phyloP scores from a whole-genome alignment of 92 coral and sea anemone genomes.

The Actinernus sp. region DNA sequence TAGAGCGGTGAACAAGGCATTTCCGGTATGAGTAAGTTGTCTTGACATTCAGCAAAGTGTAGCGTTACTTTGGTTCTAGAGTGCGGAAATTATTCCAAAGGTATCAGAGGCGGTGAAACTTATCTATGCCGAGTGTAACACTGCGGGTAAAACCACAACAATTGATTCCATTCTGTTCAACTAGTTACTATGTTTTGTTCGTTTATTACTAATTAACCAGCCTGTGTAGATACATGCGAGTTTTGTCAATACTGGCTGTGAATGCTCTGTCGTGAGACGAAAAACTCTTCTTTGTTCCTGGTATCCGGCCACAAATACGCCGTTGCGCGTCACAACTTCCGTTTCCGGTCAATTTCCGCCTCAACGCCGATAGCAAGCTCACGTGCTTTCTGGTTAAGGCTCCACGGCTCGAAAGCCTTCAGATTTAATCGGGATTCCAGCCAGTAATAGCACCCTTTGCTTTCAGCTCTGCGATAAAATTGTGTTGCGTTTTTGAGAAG shows the following conservation, averaged over 20 bases:
- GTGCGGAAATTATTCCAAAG: too few relatives aligned
- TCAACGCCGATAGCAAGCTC: conserved; percentile 11
- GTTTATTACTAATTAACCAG: neutral
- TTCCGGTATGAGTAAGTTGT: too few relatives aligned
- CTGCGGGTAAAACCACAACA: too few relatives aligned
- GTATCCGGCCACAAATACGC: conserved; percentile 75
- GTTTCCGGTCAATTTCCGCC: conserved; percentile 55
- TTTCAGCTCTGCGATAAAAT: too few relatives aligned
- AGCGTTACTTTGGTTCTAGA: too few relatives aligned
- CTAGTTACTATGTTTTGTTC: neutral
- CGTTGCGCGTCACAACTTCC: conserved; percentile 39
- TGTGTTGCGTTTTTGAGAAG: neutral
- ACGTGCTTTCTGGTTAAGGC: neutral
- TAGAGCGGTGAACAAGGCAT: too few relatives aligned
- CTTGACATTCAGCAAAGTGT: too few relatives aligned
- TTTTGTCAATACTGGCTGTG: conserved; percentile 21
- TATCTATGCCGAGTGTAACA: too few relatives aligned
- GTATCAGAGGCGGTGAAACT: too few relatives aligned
- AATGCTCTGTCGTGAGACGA: conserved; percentile 31
- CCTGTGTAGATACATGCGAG: neutral
- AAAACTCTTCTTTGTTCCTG: conserved; percentile 45
- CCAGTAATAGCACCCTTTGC: too few relatives aligned
- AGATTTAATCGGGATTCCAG: neutral
- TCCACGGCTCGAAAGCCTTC: neutral
- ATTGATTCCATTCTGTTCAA: neutral